phyloP scores from a whole-genome alignment of 2,113 vertebrate species.

The Paedocypris sp. region DNA sequence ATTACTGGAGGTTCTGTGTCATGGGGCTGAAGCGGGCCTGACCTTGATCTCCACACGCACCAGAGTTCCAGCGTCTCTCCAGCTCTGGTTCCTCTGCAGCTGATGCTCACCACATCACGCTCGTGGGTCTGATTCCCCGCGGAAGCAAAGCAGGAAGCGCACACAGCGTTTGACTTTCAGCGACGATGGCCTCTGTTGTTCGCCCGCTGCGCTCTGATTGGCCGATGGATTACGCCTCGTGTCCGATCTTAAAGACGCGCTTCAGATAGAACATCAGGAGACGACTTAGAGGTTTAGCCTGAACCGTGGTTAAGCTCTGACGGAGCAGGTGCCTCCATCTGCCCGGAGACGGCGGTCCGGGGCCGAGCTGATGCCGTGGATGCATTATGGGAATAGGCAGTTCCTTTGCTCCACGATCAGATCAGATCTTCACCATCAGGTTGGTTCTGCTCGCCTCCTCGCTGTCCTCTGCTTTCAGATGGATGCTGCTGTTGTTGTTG shows the following conservation, averaged over 20 bases:
- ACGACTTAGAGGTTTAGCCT: conserved; percentile 38
- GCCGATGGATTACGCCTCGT: conserved; percentile 33
- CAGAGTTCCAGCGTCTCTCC: background rate
- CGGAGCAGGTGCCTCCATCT: conserved; percentile 3
- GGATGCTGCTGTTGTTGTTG: too few species aligned
- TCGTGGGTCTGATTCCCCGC: too few species aligned
- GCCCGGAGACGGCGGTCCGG: background rate
- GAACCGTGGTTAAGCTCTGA: conserved; percentile 29
- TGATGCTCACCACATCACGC: too few species aligned
- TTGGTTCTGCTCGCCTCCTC: conserved; percentile 43
- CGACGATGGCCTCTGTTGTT: conserved; percentile 9
- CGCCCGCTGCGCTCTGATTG: conserved; percentile 8
- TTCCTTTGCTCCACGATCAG: conserved; percentile 73
- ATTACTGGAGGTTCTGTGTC: background rate
- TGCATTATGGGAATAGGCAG: conserved; percentile 76
- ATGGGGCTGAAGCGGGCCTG: background rate
- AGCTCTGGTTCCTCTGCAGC: too few species aligned
- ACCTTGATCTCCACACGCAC: conserved; percentile 28
- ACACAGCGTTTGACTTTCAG: background rate
- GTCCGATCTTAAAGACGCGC: conserved; percentile 25
- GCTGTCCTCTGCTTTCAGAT: background rate
- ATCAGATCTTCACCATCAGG: conserved; percentile 76
- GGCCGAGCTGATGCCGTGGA: background rate
- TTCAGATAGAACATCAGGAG: background rate
- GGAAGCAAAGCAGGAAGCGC: too few species aligned